Conservation (phyloP, 2,113 vertebrate species). For the Cariama cristata region DNA sequence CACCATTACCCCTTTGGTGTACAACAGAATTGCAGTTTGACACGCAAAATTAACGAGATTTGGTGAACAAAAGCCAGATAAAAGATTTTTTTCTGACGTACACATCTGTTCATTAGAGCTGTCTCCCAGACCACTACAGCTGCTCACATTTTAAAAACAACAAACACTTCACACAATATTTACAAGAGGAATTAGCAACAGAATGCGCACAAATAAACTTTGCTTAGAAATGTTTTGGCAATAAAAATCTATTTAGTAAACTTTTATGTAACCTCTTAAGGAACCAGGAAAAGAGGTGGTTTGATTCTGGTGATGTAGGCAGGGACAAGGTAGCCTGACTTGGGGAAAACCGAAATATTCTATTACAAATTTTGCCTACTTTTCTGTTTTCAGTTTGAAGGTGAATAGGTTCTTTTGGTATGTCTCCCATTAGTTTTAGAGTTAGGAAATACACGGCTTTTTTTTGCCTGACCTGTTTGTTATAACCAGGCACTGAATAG, state of each 20-base stretch:
- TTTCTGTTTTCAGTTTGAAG: neutral
- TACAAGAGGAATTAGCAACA: conserved; percentile 34
- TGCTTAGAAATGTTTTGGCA: neutral
- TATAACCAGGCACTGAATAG: neutral
- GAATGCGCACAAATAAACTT: neutral
- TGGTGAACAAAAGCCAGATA: conserved; percentile 22
- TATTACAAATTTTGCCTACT: neutral
- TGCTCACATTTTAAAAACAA: neutral
- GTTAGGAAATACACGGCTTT: neutral
- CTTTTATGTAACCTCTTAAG: neutral
- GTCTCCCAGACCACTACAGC: conserved; percentile 25
- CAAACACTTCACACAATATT: conserved; percentile 25
- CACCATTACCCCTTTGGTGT: neutral
- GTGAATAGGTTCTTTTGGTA: neutral
- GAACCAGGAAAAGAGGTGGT: neutral
- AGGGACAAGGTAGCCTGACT: neutral
- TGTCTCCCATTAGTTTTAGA: neutral
- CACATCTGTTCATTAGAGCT: conserved; percentile 27
- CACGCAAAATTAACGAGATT: neutral
- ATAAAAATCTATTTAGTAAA: neutral
- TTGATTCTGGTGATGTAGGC: neutral
- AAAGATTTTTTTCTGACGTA: neutral
- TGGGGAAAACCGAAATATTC: neutral
- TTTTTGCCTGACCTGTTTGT: neutral
- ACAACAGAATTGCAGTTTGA: neutral